Base-by-base conservation (phyloP, 1,140 invertebrate genomes). In the Drepana arcuata region DNA sequence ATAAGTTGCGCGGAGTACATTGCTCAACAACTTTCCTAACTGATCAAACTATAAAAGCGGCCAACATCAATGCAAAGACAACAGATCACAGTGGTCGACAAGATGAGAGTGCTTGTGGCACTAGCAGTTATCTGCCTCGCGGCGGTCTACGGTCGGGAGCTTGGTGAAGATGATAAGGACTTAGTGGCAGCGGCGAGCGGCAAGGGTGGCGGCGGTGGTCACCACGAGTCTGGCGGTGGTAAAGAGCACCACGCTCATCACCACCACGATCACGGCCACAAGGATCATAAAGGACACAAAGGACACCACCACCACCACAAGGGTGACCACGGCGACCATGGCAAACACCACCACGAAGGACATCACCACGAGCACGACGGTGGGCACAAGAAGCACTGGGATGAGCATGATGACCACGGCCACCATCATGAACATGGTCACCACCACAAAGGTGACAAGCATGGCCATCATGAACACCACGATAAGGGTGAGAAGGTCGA, bases 221-320 rank as follows among this genome's bases (percentile, higher is more conserved):
- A 92, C 29, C 86, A 86, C 16, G 88, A 87, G 46, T 87, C 90
- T 41, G 87, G 89, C 24, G 90, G 90, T 25, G 77, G 73, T 16
- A 59, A 81, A 26, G 57, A 78, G n/a, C 75, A 81, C 27, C 75
- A 80, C 26, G 56, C 33, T 7, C 54, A 80, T 34, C 75, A 80
- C 25, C 75, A 80, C 14, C 75, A 80, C 27, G 72, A 80, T 3
- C 75, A 80, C 16, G 72, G 71, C 1, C 47, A 68, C 3, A 69
- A 80, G 16, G 75, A 60, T 27, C 70, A 77, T 39, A 80, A 80
- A 34, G 75, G 75, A 7, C 75, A 80, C 35, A 71, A 80, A 47
- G 72, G 68, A 16, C 72, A 77, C 30, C 75, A 80, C 35, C 75
- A 80, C 25, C 75, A 80, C 25, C 72, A 80, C 34, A 77, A 80